Evolutionary conservation across 2,113 vertebrate genomes (phyloP), one percentile per base, ranked within the genome.

Genomic region (Neotoma lepida): DNA sequence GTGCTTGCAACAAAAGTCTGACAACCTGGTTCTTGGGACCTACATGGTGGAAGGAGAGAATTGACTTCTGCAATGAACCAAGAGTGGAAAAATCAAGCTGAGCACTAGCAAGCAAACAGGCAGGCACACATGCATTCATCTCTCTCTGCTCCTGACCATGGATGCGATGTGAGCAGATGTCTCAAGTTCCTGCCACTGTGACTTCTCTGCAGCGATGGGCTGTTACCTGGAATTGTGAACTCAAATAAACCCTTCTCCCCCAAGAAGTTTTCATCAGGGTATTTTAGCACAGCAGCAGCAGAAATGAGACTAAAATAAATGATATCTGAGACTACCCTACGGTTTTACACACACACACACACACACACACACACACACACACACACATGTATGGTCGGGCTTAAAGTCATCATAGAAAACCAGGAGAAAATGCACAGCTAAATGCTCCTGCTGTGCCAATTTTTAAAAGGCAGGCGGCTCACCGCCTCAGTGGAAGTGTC

Each of bases 381-480:
- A 28, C 44, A 49, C 30, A 8, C 35, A 24, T n/a, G 39, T 56
- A 63, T 1, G 13, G n/a, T 41, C 4, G 9, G 80, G 56, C 26
- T 44, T 63, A 18, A 61, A 41, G 54, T 18, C n/a, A 4, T 0
- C 35, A 56, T n/a, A 39, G 91, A 84, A 93, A 93, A 89, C 44
- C 89, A 86, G 68, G 49, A 95, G 78, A 63, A 56, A 87, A 46
- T 74, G 84, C 41, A 54, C 26, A 70, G 61, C 88, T 93, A 54
- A 82, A 61, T 17, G n/a, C 49, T 41, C 63, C 73, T n/a, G 49
- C 56, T 87, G 49, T 1, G 3, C 82, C 78, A 64, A 68, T 33
- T 94, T 91, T 93, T 93, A 89, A 95, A 93, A 93, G 76, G 70
- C 64, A 90, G 92, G 89, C 66, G 33, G 90, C 74, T 94, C 70